These are phyloP conservation scores for Phyllostomus hastatus DNA, from an alignment of 2,113 vertebrate genomes.

Conservation along the genomic window DNA sequence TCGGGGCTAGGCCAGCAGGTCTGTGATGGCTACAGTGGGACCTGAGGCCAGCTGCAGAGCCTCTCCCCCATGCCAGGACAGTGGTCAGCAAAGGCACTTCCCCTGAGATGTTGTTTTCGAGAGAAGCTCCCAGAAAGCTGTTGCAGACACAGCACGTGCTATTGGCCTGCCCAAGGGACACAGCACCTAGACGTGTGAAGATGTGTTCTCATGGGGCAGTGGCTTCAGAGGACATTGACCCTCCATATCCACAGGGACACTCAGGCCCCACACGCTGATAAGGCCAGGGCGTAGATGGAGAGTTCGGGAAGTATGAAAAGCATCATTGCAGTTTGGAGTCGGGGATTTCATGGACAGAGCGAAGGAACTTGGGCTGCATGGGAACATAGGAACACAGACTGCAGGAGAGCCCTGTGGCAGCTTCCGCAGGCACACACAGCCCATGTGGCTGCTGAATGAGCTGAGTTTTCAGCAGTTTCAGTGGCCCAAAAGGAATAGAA, in stretches of 20 bases:
- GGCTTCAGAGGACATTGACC: background rate
- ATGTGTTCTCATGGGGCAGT: background rate
- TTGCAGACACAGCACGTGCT: background rate
- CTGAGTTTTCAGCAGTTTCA: background rate
- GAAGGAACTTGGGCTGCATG: background rate
- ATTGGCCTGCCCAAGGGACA: background rate
- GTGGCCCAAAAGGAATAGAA: background rate
- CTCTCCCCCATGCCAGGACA: background rate
- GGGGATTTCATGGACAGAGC: background rate
- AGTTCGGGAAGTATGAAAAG: background rate
- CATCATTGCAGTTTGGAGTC: background rate
- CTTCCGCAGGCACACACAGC: background rate
- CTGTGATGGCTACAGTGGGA: rapidly evolving
- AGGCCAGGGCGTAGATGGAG: background rate
- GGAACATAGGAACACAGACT: background rate
- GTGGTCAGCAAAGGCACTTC: background rate
- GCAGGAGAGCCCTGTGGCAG: background rate
- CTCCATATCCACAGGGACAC: background rate
- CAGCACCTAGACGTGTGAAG: background rate
- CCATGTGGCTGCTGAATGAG: rapidly evolving
- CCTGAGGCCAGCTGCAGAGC: background rate
- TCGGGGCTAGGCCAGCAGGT: background rate
- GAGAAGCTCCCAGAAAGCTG: background rate
- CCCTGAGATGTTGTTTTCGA: background rate
- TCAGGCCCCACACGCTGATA: background rate